Conservation (phyloP, 2,113 vertebrate species). For the Pelvicachromis taeniatus region DNA sequence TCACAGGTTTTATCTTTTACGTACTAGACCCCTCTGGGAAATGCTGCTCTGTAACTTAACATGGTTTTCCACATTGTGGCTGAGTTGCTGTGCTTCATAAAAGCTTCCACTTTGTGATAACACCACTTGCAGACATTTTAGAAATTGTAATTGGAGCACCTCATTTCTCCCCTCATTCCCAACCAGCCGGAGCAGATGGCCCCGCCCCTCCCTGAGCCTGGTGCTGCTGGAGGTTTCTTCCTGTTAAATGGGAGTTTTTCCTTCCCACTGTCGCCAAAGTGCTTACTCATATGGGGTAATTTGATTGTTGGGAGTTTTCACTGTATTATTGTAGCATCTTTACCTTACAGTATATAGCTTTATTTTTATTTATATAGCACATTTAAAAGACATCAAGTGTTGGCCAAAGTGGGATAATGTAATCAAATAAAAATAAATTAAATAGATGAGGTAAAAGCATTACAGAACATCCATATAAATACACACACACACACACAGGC, state of each 20-base stretch:
- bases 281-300: neutral
- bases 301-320: neutral
- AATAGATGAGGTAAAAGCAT: too few relatives aligned
- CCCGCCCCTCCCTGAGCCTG: neutral
- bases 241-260: neutral
- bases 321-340: neutral
- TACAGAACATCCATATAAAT: too few relatives aligned
- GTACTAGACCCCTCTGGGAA: neutral
- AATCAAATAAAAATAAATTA: too few relatives aligned
- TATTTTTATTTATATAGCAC: too few relatives aligned
- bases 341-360: neutral
- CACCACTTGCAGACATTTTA: neutral
- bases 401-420: too few relatives aligned
- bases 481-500: too few relatives aligned
- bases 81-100: neutral
- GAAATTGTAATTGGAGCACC: neutral
- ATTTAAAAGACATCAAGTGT: too few relatives aligned
- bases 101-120: neutral
- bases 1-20: neutral
- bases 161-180: neutral
- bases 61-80: neutral
- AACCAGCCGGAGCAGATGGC: rapidly evolving
- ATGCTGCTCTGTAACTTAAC: neutral
- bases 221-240: neutral
- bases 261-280: neutral